Evolutionary conservation across 1,140 invertebrate genomes (phyloP), one percentile per base, ranked within the genome.

Genomic region (Kradibia gibbosae): DNA sequence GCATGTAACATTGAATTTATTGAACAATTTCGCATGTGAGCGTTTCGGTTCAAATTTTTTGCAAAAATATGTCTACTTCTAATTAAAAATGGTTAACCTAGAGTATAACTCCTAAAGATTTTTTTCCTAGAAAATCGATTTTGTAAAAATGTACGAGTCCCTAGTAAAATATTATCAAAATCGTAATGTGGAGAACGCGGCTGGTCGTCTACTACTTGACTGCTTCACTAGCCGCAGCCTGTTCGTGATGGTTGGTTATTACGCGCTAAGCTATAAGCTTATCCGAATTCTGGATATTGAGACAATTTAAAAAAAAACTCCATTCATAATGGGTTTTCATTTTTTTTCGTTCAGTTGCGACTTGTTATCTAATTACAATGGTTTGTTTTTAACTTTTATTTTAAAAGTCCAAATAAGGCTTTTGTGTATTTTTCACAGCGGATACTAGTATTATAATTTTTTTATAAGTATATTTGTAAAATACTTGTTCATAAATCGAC

Each of bases 131-230:
- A 62, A 62, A 62, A 62, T 62, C 60, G 31, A 62, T 62, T 62
- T 62, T 62, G 17, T 17, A 39, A 39, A 39, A 67, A 39, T 67
- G 34, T 67, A 67, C 34, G 39, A 1, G 36, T 22, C 11, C 22
- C 34, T 39, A n/a, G 62, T 67, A 67, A 67, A 67, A 67, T 67
- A 67, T 39, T 67, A 67, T 67, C n/a, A 22, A 67, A 67, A 67
- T 67, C 36, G 62, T 67, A 67, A 67, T 67, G 34, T 5, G 22
- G 34, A 10, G 20, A 28, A 36, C 62, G 20, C 34, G 34, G 34
- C 62, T 67, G 34, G 62, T n/a, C 34, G 34, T n/a, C 62, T 39
- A 67, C 34, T 67, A 67, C 62, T n/a, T 67, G 34, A 39, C 20
- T 67, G n/a, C 20, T 67, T 20, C 34, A 39, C 17, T 39, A 67